Base-by-base conservation (phyloP, 2,888 invertebrate genomes). In the Drosophila fungiperda region DNA sequence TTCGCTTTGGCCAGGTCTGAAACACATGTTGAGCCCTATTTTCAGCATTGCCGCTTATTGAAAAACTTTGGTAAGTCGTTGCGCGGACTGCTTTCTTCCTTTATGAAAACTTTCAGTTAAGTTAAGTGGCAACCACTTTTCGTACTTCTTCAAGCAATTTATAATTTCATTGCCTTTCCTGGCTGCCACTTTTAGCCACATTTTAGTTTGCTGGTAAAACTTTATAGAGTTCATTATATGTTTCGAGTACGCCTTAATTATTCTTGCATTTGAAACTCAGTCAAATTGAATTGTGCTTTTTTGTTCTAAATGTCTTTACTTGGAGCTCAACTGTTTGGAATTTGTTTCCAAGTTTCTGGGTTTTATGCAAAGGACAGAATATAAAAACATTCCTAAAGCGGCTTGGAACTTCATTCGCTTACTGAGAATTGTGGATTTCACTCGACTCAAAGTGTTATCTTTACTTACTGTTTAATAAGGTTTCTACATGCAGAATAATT, bases 21-120 rank as follows among this genome's bases (percentile, higher is more conserved):
- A 78, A 71, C 78, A 78, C 80, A 80, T 76, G 78, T 76, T 80
- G 71, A 68, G 76, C 32, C 61, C 54, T 68, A 67, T 80, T 78
- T 78, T 67, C 60, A 71, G 62, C 64, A 76, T 45, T 70, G 50
- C 64, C n/a, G 64, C 76, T 78, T 76, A 80, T 78, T 78, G 71
- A 71, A 80, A 78, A 78, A 78, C 76, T 80, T 78, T 75, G 79
- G 48, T 54, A 38, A 67, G 38, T 54, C 61, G 50, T 53, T 45
- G 52, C 58, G 66, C 52, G 68, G 58, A 57, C 58, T 53, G 45
- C 64, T 48, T 52, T 50, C 26, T 6, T 38, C 55, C 64, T 63
- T 54, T 38, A 35, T 52, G 50, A 33, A 75, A 78, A 78, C 66
- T 78, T 78, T 76, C 42, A 29, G 60, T 77, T 70, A 70, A 65